These are phyloP conservation scores for Ageneiosus marmoratus DNA, from an alignment of 2,113 vertebrate genomes.

Conservation along the genomic window DNA sequence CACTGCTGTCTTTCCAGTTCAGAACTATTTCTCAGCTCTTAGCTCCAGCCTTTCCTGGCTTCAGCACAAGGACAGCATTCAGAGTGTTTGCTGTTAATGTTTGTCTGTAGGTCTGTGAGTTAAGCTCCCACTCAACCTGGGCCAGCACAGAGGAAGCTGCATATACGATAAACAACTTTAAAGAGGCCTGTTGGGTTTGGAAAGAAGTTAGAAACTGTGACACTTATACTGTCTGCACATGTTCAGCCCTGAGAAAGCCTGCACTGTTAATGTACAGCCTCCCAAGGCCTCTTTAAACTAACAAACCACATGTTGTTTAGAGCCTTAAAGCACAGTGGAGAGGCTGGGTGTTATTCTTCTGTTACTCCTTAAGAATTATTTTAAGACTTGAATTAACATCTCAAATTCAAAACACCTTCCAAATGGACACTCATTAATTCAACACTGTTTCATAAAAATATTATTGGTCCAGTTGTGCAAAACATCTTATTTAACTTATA, in stretches of 20 bases:
- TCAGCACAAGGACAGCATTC: conserved; percentile 63
- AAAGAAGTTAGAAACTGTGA: conserved; percentile 34
- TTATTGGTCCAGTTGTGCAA: conserved; percentile 1
- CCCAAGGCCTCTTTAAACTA: conserved; percentile 45
- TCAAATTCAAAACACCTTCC: conserved; percentile 37
- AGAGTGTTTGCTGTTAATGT: conserved; percentile 47
- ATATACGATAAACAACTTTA: conserved; percentile 41
- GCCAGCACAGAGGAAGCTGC: conserved; percentile 28
- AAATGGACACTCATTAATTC: conserved; percentile 5
- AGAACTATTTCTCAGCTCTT: conserved; percentile 62
- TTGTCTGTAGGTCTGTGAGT: conserved; percentile 43
- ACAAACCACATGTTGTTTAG: conserved; percentile 55
- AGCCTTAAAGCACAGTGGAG: conserved; percentile 9
- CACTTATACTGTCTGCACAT: conserved; percentile 34
- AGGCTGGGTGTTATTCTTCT: conserved; percentile 31
- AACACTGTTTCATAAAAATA: neutral
- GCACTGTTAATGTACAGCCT: conserved; percentile 47
- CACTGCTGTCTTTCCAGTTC: conserved; percentile 46
- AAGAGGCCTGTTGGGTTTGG: conserved; percentile 24
- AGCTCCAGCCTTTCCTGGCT: conserved; percentile 50
- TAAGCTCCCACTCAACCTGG: conserved; percentile 46
- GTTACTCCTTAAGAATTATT: conserved; percentile 28
- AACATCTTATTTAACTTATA: neutral
- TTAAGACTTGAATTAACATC: conserved; percentile 29
- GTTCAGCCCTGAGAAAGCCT: conserved; percentile 41